Evolutionary conservation across 2,113 vertebrate genomes (phyloP).

Genomic region (Emydura subglobosa): DNA sequence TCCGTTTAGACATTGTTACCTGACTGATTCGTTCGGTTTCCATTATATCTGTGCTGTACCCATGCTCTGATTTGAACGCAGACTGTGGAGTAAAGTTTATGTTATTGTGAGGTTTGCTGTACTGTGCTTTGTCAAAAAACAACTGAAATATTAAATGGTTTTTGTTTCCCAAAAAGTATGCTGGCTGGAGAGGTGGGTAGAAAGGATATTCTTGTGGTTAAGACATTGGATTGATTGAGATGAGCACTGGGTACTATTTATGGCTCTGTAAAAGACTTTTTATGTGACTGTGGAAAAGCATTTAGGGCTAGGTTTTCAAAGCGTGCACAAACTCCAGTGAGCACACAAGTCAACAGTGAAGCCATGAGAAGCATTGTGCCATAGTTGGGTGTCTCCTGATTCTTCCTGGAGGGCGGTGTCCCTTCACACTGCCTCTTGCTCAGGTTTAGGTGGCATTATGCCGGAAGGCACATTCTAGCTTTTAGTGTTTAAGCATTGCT

Average conservation of each 20-base stretch:
- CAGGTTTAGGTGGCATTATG: not conserved
- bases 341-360: not conserved
- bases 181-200: not conserved
- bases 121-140: not conserved
- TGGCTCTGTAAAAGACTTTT: not conserved
- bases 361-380: accelerated
- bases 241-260: not conserved
- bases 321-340: not conserved
- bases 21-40: not conserved
- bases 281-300: not conserved
- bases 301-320: not conserved
- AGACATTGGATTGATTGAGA: not conserved
- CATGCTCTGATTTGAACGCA: not conserved
- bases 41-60: not conserved
- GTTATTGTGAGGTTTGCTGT: not conserved
- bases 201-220: not conserved
- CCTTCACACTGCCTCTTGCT: not conserved
- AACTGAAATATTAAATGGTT: not conserved
- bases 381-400: not conserved
- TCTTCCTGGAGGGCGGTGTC: not conserved
- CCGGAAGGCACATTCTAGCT: not conserved
- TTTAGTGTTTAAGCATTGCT: not conserved
- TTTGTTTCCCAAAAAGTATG: not conserved
- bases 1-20: not conserved
- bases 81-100: not conserved